Evolutionary conservation across 2,113 vertebrate species (phyloP), one percentile per base, ranked within the genome.

Genomic region (Syrrhaptes paradoxus): DNA sequence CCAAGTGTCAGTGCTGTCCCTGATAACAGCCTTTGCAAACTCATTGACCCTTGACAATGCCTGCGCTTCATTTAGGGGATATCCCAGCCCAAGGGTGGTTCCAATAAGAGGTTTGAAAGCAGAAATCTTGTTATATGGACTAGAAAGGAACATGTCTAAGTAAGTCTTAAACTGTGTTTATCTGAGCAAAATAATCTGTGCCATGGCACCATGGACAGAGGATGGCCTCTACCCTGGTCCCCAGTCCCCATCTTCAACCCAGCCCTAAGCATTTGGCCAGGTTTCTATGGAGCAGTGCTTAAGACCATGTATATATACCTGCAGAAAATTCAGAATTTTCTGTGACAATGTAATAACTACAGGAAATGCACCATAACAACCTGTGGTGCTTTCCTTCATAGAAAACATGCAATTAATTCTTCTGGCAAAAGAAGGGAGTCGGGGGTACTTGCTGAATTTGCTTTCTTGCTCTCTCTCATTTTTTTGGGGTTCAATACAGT

Each of bases 381-480:
- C 65, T 38, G 20, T 63, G 75, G 38, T 90, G 36, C 15, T 89
- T 74, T 71, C 6, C 71, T 91, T 76, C n/a, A 74, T 34, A 74
- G 52, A 63, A 96, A 90, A 87, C n/a, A 59, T 32, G 48, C 17
- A 93, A 96, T 91, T 90, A 93, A 83, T 62, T 86, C 49, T 87
- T 93, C 78, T 36, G 22, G 18, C 55, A 54, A 80, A 85, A 83
- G 74, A 88, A 77, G 21, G 7, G 12, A 13, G 34, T 61, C 59
- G 51, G 58, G 26, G 11, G 10, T 83, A 95, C 36, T 51, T 83
- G 36, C 67, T 2, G 0, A 71, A 77, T 81, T 85, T 81, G 2
- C 18, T 80, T 85, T 82, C 59, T 80, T 83, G 13, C 59, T 74
- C 26, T 77, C 51, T 89, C 38, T 85, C 63, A 45, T 80, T 82